Evolutionary conservation across 2,113 vertebrate genomes (phyloP).

Genomic region (Rattus norvegicus): DNA sequence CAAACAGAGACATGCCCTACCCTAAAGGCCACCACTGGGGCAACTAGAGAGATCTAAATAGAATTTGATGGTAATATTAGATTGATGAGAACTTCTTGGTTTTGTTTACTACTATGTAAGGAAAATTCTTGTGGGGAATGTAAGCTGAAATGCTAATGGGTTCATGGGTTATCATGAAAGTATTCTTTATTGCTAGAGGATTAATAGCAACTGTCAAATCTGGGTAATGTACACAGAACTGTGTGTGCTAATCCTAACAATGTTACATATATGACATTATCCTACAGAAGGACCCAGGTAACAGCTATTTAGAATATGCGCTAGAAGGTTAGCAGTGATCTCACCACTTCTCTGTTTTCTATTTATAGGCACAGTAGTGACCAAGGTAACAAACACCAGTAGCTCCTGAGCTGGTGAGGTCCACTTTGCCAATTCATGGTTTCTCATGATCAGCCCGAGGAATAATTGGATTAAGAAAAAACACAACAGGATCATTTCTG

Average conservation of each 20-base stretch:
- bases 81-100: neutral
- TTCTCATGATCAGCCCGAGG: constrained; percentile 25
- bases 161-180: neutral
- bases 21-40: neutral
- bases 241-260: neutral
- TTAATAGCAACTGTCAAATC: neutral
- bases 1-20: neutral
- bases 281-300: neutral
- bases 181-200: neutral
- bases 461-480: neutral
- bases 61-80: neutral
- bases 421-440: constrained; percentile 60
- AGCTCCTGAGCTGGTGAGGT: constrained; percentile 64
- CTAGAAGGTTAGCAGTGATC: constrained; percentile 65
- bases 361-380: constrained; percentile 75
- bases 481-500: neutral
- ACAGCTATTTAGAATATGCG: constrained; percentile 74
- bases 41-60: neutral
- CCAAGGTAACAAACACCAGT: constrained; percentile 65
- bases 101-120: neutral
- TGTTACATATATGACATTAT: neutral
- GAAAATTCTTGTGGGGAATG: neutral
- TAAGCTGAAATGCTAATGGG: neutral
- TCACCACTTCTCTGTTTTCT: constrained; percentile 78
- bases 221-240: neutral